Percentiles rank a stretch among this genome's conserved stretches.
These are phyloP conservation scores for Ploceus nigricollis DNA, from an alignment of 2,113 vertebrate species.

Conservation along the genomic window DNA sequence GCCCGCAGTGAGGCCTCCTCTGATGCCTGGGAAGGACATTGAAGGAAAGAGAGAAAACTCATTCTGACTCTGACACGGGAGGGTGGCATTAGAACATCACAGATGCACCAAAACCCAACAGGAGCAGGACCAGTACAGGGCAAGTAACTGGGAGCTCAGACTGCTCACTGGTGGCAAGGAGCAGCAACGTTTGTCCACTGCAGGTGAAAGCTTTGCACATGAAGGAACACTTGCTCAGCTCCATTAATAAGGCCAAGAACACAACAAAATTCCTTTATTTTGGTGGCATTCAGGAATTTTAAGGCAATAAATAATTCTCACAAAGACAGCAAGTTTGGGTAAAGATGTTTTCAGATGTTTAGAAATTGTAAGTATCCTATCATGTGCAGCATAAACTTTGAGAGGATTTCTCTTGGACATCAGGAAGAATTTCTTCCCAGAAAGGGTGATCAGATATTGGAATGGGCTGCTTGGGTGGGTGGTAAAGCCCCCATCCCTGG, in stretches of 20 bases:
- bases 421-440: not conserved
- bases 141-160: not conserved
- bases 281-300: not conserved
- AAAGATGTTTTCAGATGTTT: not conserved
- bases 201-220: not conserved
- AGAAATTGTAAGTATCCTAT: not conserved
- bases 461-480: not conserved
- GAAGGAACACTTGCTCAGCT: not conserved
- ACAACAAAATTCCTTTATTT: not conserved
- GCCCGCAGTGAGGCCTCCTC: constrained; percentile 91
- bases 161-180: not conserved
- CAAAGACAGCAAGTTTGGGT: not conserved
- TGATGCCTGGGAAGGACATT: constrained; percentile 79
- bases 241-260: not conserved
- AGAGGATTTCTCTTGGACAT: not conserved
- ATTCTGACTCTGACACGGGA: not conserved
- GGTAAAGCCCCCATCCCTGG: not conserved
- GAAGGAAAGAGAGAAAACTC: not conserved
- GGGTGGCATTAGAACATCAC: not conserved
- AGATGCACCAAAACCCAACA: not conserved
- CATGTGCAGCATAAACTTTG: fast-evolving
- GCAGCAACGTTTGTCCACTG: not conserved
- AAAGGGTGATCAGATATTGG: not conserved
- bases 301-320: not conserved
- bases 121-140: fast-evolving